Percentiles rank a stretch among this genome's conserved stretches.
These are phyloP conservation scores for Hyaena hyaena DNA, from an alignment of 2,113 vertebrate species.

Conservation along the genomic window DNA sequence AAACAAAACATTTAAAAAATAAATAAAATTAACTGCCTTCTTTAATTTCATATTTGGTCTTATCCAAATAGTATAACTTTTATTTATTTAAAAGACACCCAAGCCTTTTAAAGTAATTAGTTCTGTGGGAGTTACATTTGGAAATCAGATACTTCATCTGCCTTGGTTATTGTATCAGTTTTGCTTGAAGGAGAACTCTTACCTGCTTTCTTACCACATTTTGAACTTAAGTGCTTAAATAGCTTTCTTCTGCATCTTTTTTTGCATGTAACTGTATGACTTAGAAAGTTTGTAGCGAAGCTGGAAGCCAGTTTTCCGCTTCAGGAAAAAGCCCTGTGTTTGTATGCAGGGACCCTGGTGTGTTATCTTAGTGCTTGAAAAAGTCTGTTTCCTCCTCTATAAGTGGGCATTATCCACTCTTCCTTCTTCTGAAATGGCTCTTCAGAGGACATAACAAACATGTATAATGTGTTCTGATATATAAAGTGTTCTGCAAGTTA, in stretches of 20 bases:
- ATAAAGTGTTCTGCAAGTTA: neutral
- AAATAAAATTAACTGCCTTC: neutral
- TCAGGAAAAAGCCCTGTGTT: neutral
- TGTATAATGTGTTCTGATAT: neutral
- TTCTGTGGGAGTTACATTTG: neutral
- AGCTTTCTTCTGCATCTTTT: neutral
- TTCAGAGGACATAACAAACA: neutral
- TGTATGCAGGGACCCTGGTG: neutral
- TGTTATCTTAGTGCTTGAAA: neutral
- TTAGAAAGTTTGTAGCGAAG: neutral
- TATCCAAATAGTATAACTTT: neutral
- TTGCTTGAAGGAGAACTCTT: neutral
- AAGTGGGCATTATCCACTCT: neutral
- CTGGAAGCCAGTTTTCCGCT: neutral
- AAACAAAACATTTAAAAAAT: too few relatives aligned
- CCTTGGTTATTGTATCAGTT: neutral
- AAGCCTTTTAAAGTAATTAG: constrained; percentile 13
- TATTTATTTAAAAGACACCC: neutral
- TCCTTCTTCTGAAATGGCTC: neutral
- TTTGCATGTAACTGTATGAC: neutral
- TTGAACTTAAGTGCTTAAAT: neutral
- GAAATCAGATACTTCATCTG: neutral
- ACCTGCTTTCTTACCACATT: neutral
- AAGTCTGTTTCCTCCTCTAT: neutral
- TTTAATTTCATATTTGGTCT: constrained; percentile 14